Conservation (phyloP, 2,888 invertebrate species). For the Orchestes rusci region DNA sequence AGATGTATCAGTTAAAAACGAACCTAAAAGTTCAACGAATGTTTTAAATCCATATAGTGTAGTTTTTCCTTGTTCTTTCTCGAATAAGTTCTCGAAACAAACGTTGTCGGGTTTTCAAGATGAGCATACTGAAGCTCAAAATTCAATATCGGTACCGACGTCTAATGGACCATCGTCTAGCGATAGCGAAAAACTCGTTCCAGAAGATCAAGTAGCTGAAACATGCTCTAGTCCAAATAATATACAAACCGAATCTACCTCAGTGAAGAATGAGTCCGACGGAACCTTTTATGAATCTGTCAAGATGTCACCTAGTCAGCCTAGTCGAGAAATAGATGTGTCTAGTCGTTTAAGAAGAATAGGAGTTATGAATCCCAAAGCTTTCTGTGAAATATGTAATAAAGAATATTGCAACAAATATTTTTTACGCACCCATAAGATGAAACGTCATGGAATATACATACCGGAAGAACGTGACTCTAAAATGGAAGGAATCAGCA, state of each 20-base stretch:
- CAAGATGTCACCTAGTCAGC: slow-evolving; percentile 40
- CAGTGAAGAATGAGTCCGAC: slow-evolving; percentile 40
- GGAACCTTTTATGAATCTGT: slow-evolving; percentile 36
- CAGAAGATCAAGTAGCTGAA: slow-evolving; percentile 35
- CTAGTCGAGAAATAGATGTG: slow-evolving; percentile 60
- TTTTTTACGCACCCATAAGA: slow-evolving; percentile 85
- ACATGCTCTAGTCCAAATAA: slow-evolving; percentile 39
- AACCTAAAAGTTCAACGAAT: slow-evolving; percentile 32
- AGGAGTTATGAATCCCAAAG: slow-evolving; percentile 78
- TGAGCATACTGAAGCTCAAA: slow-evolving; percentile 30
- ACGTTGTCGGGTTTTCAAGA: slow-evolving; percentile 27
- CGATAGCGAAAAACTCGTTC: slow-evolving; percentile 35
- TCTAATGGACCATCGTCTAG: slow-evolving; percentile 34
- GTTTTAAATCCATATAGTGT: slow-evolving; percentile 52
- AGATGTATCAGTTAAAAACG: slow-evolving; percentile 36
- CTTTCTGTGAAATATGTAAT: slow-evolving; percentile 90
- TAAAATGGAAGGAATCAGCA: slow-evolving; percentile 38
- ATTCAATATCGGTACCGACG: slow-evolving; percentile 26
- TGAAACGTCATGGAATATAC: slow-evolving; percentile 84
- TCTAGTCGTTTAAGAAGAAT: slow-evolving; percentile 68
- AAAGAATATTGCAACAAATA: slow-evolving; percentile 92
- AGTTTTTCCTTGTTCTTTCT: slow-evolving; percentile 65
- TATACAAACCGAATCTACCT: slow-evolving; percentile 39
- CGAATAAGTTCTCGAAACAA: slow-evolving; percentile 55
- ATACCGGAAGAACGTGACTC: slow-evolving; percentile 52